These are phyloP conservation scores for Pelagia noctiluca DNA, from an alignment of 30 jellyfish, hydroid and myxozoan genomes.

Conservation along the genomic window DNA sequence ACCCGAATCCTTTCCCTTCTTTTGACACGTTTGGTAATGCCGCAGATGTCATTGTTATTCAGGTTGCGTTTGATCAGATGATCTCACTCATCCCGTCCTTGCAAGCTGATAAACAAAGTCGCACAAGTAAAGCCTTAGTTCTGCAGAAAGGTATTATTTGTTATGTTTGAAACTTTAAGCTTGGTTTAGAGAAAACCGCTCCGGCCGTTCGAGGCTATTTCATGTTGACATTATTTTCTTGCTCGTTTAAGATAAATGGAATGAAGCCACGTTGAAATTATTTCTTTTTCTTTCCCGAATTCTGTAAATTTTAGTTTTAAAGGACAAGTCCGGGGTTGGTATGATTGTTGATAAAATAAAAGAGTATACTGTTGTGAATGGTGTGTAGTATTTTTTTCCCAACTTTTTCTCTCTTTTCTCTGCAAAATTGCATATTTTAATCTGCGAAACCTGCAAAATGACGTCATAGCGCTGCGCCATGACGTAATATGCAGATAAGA, in stretches of 20 bases:
- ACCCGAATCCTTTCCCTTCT: no score
- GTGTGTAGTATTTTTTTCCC: no score
- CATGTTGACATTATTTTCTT: neutral
- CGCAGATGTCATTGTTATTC: neutral
- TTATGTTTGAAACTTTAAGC: neutral
- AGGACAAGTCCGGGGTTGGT: no score
- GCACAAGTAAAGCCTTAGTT: slow-evolving; percentile 86
- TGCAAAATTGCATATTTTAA: no score
- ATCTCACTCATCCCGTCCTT: slow-evolving; percentile 74
- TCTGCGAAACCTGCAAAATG: no score
- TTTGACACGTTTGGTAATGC: neutral
- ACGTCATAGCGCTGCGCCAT: no score
- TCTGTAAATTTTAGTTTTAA: neutral
- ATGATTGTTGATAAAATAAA: no score
- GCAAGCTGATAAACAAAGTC: slow-evolving; percentile 65
- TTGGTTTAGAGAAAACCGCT: neutral
- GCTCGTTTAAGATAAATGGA: neutral
- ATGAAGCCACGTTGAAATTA: neutral
- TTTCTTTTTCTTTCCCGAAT: neutral
- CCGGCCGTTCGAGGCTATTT: no score
- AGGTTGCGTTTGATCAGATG: slow-evolving; percentile 93
- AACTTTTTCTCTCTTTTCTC: no score
- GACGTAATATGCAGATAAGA: no score
- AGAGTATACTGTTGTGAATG: no score
- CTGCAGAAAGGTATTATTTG: slow-evolving; percentile 75